These are phyloP conservation scores for Melanotaenia maccullochi DNA, from an alignment of 2,797 vertebrate genomes.

Conservation along the genomic window DNA sequence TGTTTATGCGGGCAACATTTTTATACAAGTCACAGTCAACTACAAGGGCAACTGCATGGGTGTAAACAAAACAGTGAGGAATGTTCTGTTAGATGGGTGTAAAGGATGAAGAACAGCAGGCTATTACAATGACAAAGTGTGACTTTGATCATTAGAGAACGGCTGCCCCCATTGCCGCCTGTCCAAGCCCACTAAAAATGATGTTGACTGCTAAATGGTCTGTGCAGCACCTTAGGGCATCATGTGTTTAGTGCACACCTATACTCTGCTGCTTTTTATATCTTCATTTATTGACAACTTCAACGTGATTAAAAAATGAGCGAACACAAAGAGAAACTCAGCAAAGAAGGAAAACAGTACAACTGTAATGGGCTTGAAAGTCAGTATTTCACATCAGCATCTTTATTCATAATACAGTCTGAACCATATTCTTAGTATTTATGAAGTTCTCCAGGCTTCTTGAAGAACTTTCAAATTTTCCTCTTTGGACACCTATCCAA, in stretches of 20 bases:
- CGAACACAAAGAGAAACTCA: not conserved
- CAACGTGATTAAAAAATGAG: not conserved
- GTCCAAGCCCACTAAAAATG: constrained; percentile 69
- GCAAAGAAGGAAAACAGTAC: not conserved
- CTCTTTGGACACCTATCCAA: not conserved
- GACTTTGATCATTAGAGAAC: constrained; percentile 72
- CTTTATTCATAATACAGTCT: not conserved
- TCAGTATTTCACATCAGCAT: not conserved
- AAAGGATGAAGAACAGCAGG: constrained; percentile 62
- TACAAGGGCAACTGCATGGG: constrained; percentile 45
- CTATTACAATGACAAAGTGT: constrained; percentile 74
- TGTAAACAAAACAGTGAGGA: constrained; percentile 62
- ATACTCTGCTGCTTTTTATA: not conserved
- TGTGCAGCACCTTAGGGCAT: constrained; percentile 30
- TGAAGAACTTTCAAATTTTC: too few relatives aligned
- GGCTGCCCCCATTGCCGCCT: constrained; percentile 45
- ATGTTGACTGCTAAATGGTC: constrained; percentile 55
- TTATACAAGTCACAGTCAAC: constrained; percentile 46
- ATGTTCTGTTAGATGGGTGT: constrained; percentile 57
- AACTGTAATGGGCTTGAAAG: not conserved
- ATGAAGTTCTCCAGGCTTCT: too few relatives aligned
- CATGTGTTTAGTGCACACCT: not conserved
- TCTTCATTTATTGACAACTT: not conserved
- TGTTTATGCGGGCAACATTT: constrained; percentile 50
- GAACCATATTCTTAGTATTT: not conserved